Evolutionary conservation across 2,797 vertebrate species (phyloP).

Genomic region (Psittacula derbiana): DNA sequence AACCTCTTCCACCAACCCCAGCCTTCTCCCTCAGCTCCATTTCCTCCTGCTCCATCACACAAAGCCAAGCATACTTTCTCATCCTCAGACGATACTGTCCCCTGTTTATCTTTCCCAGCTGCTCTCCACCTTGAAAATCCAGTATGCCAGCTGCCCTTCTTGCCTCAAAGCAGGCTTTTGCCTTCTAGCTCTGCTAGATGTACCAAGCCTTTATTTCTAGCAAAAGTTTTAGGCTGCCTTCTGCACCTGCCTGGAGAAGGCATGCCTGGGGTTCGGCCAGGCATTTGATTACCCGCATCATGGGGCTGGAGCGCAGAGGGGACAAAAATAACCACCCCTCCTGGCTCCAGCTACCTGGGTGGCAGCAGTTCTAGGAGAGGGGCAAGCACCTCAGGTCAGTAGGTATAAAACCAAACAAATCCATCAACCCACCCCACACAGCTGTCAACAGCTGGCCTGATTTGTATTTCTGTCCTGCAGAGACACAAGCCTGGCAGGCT

Average conservation of each 20-base stretch:
- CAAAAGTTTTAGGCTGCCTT: not conserved
- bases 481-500: not conserved
- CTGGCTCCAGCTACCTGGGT: not conserved
- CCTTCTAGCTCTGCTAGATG: not conserved
- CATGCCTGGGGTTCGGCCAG: accelerated
- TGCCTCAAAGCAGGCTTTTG: not conserved
- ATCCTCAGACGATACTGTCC: not conserved
- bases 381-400: not conserved
- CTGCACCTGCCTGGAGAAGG: not conserved
- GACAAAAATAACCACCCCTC: not conserved
- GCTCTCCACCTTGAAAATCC: not conserved
- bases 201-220: not conserved
- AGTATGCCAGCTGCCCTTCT: not conserved
- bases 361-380: not conserved
- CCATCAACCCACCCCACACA: no score
- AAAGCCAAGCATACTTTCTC: not conserved
- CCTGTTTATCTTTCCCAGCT: not conserved
- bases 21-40: not conserved
- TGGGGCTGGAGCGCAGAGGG: not conserved
- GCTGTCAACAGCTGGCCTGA: not conserved
- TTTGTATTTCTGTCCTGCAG: not conserved
- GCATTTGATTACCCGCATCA: accelerated
- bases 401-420: not conserved
- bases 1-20: not conserved
- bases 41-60: not conserved